Evolutionary conservation across 2,797 vertebrate species (phyloP).

Genomic region (Adrianichthys oophorus): DNA sequence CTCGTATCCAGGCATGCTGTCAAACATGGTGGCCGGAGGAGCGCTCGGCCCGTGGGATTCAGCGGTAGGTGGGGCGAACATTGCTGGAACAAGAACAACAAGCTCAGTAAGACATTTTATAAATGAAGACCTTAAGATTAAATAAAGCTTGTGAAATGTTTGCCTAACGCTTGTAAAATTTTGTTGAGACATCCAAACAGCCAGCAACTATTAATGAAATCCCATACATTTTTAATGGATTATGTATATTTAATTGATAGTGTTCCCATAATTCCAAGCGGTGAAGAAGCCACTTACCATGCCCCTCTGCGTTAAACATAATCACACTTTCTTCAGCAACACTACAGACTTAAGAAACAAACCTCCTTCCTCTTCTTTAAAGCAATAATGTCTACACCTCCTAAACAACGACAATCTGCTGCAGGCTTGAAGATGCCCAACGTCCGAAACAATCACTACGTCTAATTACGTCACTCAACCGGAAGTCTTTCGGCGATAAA

Average conservation of each 20-base stretch:
- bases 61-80: conserved; percentile 58
- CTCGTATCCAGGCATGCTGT: conserved; percentile 79
- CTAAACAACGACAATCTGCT: too few relatives aligned
- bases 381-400: too few relatives aligned
- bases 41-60: conserved; percentile 55
- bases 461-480: not conserved
- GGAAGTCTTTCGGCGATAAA: not conserved
- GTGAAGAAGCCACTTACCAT: conserved; percentile 39
- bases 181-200: too few relatives aligned
- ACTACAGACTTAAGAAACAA: not conserved
- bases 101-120: conserved; percentile 29
- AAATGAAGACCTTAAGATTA: not conserved
- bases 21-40: conserved; percentile 76
- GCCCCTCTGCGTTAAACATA: conserved; percentile 21
- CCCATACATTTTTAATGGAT: too few relatives aligned
- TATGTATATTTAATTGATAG: too few relatives aligned
- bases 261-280: too few relatives aligned
- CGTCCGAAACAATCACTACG: too few relatives aligned
- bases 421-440: too few relatives aligned
- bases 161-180: too few relatives aligned
- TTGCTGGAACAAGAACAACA: conserved; percentile 64
- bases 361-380: too few relatives aligned
- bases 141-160: not conserved
- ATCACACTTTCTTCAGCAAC: not conserved
- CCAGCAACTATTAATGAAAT: too few relatives aligned